phyloP scores from a whole-genome alignment of 1,140 invertebrate genomes.

The Lucilia cuprina region DNA sequence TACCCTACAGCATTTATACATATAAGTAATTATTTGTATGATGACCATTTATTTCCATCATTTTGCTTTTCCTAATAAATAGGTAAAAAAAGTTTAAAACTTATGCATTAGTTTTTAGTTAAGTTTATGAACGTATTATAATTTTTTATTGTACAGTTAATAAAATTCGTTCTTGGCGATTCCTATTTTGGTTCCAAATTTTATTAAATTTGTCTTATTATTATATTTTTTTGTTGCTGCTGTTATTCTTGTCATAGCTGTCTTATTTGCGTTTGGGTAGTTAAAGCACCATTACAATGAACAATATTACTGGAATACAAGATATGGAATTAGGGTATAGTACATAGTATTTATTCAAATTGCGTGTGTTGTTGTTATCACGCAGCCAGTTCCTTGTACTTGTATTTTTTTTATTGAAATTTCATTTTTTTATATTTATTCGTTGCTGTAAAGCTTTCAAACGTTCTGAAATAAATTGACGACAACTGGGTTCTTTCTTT shows the following conservation, averaged over 20 bases:
- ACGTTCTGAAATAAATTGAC: neutral
- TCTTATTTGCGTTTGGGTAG: neutral
- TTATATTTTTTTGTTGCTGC: neutral
- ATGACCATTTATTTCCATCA: no score
- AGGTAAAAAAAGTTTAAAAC: no score
- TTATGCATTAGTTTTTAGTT: no score
- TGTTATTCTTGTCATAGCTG: neutral
- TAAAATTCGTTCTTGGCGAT: neutral
- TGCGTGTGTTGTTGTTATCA: conserved; percentile 12
- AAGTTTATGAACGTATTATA: neutral
- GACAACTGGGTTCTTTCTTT: neutral
- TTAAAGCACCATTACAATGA: neutral
- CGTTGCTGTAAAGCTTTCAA: neutral
- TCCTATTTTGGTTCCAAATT: neutral
- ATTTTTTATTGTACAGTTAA: neutral
- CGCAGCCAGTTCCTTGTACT: neutral
- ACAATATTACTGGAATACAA: neutral
- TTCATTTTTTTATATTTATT: neutral
- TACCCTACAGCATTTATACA: no score
- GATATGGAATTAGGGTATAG: neutral
- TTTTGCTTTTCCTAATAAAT: no score
- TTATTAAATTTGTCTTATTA: neutral
- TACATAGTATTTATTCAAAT: neutral
- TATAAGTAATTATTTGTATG: no score
- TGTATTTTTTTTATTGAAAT: neutral